Base-by-base conservation (phyloP, 2,113 vertebrate species). In the Eira barbara region DNA sequence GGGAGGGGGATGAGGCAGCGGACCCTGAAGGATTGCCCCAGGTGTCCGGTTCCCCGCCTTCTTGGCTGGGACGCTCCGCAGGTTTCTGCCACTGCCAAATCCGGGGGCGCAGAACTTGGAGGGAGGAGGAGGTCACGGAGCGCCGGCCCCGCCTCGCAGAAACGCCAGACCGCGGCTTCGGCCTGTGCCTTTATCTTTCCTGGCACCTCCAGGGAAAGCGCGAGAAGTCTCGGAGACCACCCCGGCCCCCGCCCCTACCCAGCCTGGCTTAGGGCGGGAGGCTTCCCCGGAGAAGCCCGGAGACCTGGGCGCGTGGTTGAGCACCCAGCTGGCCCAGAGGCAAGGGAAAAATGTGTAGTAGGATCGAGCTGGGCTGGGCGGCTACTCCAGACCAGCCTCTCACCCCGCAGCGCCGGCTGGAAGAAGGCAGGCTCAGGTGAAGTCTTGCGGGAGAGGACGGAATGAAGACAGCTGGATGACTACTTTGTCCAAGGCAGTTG, bases 241-340 rank as follows among this genome's bases (percentile, higher is more conserved):
- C 47, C 23, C 11, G 0, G 7, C 57, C 8, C 27, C 21, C 0
- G 1, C 49, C 2, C 21, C 17, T 59, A 7, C 29, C 3, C 65
- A 20, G 25, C 52, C 34, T 0, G 2, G 74, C n/a, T 0, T 2
- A 10, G 6, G 5, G 9, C 17, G 2, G 52, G 25, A 71, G 69
- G 7, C 42, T 9, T 36, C 36, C 10, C 1, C 10, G 0, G 47
- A 3, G 27, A n/a, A 25, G 18, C 67, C n/a, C 0, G 55, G 31
- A 59, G 34, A 2, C 49, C 2, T 6, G 4, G 36, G 57, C 1
- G 23, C 9, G 3, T 45, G 39, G 55, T 34, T 6, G 39, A 34
- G 2, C 5, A 1, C 23, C 31, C 36, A 14, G 4, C 14, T 9
- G 10, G 12, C 31, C 27, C 57, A 1, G 18, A 39, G 29, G 20